phyloP scores from a whole-genome alignment of 2,797 vertebrate genomes.

The Pangasius larnaudii region DNA sequence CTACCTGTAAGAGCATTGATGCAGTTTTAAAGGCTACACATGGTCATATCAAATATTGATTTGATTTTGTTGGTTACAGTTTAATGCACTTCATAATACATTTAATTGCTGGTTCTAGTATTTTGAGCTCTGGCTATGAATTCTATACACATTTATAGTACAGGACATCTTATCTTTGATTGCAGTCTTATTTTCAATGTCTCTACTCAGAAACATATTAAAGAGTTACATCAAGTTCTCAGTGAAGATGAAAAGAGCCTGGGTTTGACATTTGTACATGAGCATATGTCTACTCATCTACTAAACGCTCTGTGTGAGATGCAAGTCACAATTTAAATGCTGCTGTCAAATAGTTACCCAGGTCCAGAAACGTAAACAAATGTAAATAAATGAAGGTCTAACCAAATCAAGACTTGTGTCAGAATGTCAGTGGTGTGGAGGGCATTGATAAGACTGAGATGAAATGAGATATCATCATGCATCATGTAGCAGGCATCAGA shows the following conservation, averaged over 20 bases:
- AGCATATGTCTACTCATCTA: too few relatives aligned
- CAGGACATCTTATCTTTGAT: not conserved
- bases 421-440: not conserved
- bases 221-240: not conserved
- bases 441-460: not conserved
- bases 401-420: not conserved
- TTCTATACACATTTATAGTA: not conserved
- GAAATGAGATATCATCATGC: not conserved
- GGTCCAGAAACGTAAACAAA: not conserved
- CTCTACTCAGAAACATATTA: not conserved
- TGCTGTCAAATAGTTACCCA: not conserved
- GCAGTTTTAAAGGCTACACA: not conserved
- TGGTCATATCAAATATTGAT: not conserved
- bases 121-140: not conserved
- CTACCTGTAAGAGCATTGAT: not conserved
- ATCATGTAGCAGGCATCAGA: not conserved
- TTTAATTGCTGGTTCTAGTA: not conserved
- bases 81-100: not conserved
- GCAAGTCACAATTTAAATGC: not conserved
- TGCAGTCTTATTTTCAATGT: not conserved
- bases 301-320: not conserved
- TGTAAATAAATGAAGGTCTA: not conserved
- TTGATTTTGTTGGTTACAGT: not conserved
- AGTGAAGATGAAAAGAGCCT: not conserved
- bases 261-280: too few relatives aligned